A percentile compares a stretch with the other conserved stretches of the same genome.
phyloP scores from a whole-genome alignment of 2,888 invertebrate species.

The Ochropacha duplaris region DNA sequence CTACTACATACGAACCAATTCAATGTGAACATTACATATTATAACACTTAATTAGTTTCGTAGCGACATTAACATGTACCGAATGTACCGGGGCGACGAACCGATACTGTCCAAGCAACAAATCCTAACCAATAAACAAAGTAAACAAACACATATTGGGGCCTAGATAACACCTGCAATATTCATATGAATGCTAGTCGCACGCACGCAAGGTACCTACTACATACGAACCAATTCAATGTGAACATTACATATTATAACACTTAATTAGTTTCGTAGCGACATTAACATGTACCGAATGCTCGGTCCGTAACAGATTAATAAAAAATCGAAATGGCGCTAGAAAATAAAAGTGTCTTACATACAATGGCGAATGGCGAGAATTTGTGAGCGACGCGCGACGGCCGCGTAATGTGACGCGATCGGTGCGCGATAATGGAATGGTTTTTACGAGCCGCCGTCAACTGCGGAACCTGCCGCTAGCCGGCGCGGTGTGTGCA shows the following conservation, averaged over 20 bases:
- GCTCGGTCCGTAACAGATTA: conserved; percentile 20
- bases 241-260: not conserved
- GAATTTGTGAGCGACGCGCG: conserved; percentile 5
- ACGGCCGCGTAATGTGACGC: conserved; percentile 9
- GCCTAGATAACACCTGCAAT: too few relatives aligned
- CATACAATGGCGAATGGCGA: not conserved
- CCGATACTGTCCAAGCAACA: too few relatives aligned
- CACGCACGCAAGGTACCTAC: too few relatives aligned
- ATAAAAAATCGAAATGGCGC: conserved; percentile 28
- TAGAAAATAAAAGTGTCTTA: conserved; percentile 6
- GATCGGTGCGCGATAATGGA: conserved; percentile 16
- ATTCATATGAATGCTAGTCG: not conserved
- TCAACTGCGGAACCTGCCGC: conserved; percentile 7
- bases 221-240: not conserved
- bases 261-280: not conserved
- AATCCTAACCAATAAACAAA: too few relatives aligned
- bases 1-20: too few relatives aligned
- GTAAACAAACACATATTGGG: too few relatives aligned
- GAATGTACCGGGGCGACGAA: too few relatives aligned
- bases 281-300: not conserved
- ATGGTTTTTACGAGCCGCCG: conserved; percentile 15
- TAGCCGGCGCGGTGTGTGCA: too few relatives aligned
- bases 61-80: too few relatives aligned
- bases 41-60: too few relatives aligned
- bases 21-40: too few relatives aligned